These are phyloP conservation scores for Drosophila buzzatii DNA, from an alignment of 2,888 invertebrate genomes.

Conservation along the genomic window DNA sequence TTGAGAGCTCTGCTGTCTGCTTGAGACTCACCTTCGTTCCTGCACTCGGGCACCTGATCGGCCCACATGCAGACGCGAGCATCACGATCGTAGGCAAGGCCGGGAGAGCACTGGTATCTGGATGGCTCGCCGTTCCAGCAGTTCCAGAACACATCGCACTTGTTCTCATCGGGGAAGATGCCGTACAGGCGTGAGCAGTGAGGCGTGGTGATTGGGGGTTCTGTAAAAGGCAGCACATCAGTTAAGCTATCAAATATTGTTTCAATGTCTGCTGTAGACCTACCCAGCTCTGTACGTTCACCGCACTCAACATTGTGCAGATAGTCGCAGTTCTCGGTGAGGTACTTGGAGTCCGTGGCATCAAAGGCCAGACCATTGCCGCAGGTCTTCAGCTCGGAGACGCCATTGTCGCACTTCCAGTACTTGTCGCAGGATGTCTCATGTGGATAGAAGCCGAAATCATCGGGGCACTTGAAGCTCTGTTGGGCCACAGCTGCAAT, in stretches of 20 bases:
- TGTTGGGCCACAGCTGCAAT: constrained; percentile 91
- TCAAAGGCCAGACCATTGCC: constrained; percentile 97
- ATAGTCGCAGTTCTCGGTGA: constrained; percentile 97
- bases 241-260: neutral
- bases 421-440: constrained; percentile 96
- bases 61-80: constrained; percentile 98
- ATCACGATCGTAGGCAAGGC: constrained; percentile 96
- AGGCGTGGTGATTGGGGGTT: constrained; percentile 93
- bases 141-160: constrained; percentile 98
- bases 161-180: constrained; percentile 94
- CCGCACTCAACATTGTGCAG: constrained; percentile 97
- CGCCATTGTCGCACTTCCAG: constrained; percentile 97
- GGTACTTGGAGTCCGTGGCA: constrained; percentile 93
- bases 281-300: constrained; percentile 93
- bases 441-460: constrained; percentile 97
- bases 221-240: constrained; percentile 84
- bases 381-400: constrained; percentile 95
- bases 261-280: constrained; percentile 71
- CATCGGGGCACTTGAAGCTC: constrained; percentile 96
- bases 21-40: constrained; percentile 90
- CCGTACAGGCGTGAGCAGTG: constrained; percentile 95
- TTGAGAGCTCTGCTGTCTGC: constrained; percentile 5
- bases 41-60: constrained; percentile 97
- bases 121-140: constrained; percentile 98
- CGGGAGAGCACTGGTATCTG: constrained; percentile 97